Base-by-base conservation (phyloP, 2,113 vertebrate species). In the Lontra canadensis region DNA sequence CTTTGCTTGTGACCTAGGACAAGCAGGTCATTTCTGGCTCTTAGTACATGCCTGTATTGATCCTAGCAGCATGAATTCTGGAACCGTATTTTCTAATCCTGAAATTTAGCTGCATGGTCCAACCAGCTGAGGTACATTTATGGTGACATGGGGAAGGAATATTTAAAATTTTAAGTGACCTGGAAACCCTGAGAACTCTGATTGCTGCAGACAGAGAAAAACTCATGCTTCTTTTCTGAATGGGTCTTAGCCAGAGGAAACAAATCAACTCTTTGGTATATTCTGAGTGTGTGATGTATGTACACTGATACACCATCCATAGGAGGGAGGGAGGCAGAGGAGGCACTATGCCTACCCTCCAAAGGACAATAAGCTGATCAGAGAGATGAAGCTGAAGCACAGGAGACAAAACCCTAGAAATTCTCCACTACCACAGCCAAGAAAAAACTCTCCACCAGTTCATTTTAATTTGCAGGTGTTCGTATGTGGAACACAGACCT, bases 101-200 rank as follows among this genome's bases (percentile, higher is more conserved):
- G 14, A 92, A 34, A 90, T 79, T 65, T 80, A 94, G 88, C 59
- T 29, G 21, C 52, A 52, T 82, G 34, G 29, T 78, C 83, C 92
- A 65, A 89, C 55, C 55, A 63, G 23, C 29, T 79, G 80, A 85
- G 31, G n/a, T 42, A 44, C 69, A 49, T 21, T 63, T 57, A 21
- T 57, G 65, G 42, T 67, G 49, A 82, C 21, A 86, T 93, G 10
- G 31, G 31, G 67, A 92, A 92, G 83, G 57, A 67, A 79, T 85
- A 73, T 76, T 93, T 93, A 61, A 88, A 95, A 85, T 82, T 85
- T 3, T 85, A 71, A 83, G 31, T 83, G 95, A 80, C 67, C 83
- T 96, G 74, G 94, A 95, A 90, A 67, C 69, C 49, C 79, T 13
- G 61, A 88, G 44, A 95, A 59, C 42, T 65, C 29, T 17, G 42